Evolutionary conservation across 1,140 invertebrate genomes (phyloP).

Genomic region (Trachymyrmex septentrionalis): DNA sequence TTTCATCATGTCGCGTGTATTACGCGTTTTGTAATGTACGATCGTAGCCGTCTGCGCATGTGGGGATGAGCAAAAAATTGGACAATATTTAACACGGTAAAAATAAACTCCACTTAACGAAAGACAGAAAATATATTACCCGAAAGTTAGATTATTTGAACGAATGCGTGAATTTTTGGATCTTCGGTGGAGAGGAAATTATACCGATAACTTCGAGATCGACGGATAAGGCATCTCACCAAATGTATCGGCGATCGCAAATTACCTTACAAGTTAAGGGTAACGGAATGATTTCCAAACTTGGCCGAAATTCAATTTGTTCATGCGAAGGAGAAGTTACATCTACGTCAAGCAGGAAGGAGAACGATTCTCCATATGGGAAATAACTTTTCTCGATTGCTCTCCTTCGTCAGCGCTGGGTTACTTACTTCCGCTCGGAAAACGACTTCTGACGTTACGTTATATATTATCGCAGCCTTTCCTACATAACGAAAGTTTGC

Average conservation of each 20-base stretch:
- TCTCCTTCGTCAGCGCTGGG: neutral
- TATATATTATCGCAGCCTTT: conserved; percentile 7
- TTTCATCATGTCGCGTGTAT: conserved; percentile 40
- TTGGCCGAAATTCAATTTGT: conserved; percentile 67
- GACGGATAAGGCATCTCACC: neutral
- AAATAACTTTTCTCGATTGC: conserved; percentile 61
- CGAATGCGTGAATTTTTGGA: conserved; percentile 10
- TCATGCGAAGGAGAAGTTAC: conserved; percentile 44
- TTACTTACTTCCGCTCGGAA: conserved; percentile 30
- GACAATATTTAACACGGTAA: neutral
- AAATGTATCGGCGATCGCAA: conserved; percentile 21
- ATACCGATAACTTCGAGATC: neutral
- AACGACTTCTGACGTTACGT: conserved; percentile 10
- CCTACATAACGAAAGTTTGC: neutral
- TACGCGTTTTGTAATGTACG: conserved; percentile 43
- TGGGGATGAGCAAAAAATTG: neutral
- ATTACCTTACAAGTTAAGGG: conserved; percentile 53
- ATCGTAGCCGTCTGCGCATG: neutral
- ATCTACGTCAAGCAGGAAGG: neutral
- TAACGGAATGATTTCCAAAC: conserved; percentile 46
- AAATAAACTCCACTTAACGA: conserved; percentile 16
- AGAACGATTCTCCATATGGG: conserved; percentile 33
- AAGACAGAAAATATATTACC: neutral
- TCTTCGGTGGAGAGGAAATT: conserved; percentile 1
- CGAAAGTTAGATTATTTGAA: conserved; percentile 7